Evolutionary conservation across 2,797 vertebrate genomes (phyloP).

Genomic region (Lepilemur septentrionalis): DNA sequence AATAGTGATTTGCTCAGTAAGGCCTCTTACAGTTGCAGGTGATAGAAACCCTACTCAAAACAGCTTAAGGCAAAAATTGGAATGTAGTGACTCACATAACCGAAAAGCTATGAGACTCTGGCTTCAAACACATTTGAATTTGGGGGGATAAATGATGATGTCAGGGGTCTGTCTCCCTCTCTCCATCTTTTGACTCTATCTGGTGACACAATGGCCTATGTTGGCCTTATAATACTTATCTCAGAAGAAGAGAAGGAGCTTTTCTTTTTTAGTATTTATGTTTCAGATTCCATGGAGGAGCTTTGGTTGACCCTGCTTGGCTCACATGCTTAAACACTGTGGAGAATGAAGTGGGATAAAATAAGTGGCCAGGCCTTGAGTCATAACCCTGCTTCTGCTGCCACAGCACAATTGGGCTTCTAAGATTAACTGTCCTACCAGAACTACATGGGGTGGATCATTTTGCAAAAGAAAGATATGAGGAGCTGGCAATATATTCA

Average conservation of each 20-base stretch:
- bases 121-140: not conserved
- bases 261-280: not conserved
- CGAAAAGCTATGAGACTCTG: not conserved
- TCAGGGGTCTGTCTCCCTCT: not conserved
- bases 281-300: not conserved
- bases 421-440: not conserved
- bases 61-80: not conserved
- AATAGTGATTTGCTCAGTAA: too few relatives aligned
- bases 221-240: not conserved
- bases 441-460: not conserved
- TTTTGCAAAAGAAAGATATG: not conserved
- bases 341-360: not conserved
- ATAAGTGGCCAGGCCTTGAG: not conserved
- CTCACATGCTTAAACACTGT: not conserved
- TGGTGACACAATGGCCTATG: not conserved
- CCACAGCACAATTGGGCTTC: not conserved
- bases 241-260: not conserved
- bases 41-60: not conserved
- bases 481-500: not conserved
- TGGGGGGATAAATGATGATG: not conserved
- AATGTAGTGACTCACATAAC: not conserved
- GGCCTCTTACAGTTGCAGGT: not conserved
- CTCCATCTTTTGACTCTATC: not conserved
- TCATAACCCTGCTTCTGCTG: not conserved
- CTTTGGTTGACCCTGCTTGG: not conserved